Conservation (phyloP, 2,888 invertebrate genomes). For the Mechanitis messenoides region DNA sequence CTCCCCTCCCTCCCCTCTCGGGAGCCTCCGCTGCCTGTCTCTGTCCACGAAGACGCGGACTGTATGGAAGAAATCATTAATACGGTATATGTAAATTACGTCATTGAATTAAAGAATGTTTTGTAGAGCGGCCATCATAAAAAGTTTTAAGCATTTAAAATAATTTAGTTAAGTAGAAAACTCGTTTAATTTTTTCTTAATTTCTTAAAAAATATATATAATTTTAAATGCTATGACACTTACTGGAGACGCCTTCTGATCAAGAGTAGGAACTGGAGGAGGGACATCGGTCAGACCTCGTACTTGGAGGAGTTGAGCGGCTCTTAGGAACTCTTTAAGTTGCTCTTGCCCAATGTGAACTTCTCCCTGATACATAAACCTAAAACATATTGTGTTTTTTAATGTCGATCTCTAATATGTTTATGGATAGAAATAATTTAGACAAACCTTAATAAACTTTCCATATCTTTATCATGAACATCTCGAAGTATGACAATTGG, state of each 20-base stretch:
- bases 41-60: conserved; percentile 71
- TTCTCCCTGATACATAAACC: conserved; percentile 95
- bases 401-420: too few species aligned
- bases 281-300: conserved; percentile 90
- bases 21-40: conserved; percentile 64
- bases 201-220: not conserved
- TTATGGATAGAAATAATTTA: not conserved
- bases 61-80: conserved; percentile 31
- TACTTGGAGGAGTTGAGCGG: conserved; percentile 91
- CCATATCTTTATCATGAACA: conserved; percentile 90
- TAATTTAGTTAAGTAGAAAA: not conserved
- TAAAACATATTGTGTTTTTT: conserved; percentile 35
- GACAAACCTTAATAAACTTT: conserved; percentile 83
- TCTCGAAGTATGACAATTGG: conserved; percentile 92
- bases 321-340: conserved; percentile 89
- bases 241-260: conserved; percentile 84
- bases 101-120: too few species aligned
- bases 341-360: conserved; percentile 93
- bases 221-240: conserved; percentile 42
- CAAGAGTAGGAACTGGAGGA: conserved; percentile 68
- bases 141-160: not conserved
- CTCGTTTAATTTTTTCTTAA: not conserved
- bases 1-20: conserved; percentile 63
- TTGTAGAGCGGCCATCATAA: not conserved
- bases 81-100: too few species aligned